Evolutionary conservation across 2,797 vertebrate genomes (phyloP).

Genomic region (Arnoldichthys spilopterus): DNA sequence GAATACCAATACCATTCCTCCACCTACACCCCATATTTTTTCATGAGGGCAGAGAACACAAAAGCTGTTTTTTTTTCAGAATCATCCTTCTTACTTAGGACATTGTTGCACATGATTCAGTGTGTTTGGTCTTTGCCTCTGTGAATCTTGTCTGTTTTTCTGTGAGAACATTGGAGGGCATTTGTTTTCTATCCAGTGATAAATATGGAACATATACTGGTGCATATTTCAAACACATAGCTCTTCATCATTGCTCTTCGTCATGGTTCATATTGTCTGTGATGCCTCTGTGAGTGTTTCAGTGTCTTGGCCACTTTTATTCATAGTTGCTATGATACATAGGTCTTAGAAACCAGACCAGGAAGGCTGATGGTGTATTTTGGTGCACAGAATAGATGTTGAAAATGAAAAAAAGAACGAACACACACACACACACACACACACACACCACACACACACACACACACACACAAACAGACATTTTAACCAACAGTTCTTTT

Average conservation of each 20-base stretch:
- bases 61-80: background rate
- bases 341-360: conserved; percentile 15
- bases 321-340: conserved; percentile 9
- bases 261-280: background rate
- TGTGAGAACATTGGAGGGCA: no score
- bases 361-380: background rate
- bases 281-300: background rate
- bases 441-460: no score
- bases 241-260: no score
- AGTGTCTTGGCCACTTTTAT: conserved; percentile 3
- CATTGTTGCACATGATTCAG: background rate
- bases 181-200: background rate
- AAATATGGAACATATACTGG: background rate
- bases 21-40: background rate
- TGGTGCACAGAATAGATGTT: background rate
- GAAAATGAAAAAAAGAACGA: background rate
- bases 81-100: background rate
- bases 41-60: background rate
- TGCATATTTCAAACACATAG: background rate
- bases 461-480: no score
- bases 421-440: no score
- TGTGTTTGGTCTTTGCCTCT: background rate
- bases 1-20: background rate
- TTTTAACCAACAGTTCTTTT: no score
- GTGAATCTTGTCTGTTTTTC: background rate